Evolutionary conservation across 2,113 vertebrate genomes (phyloP), one percentile per base, ranked within the genome.

Genomic region (Scomber colias): DNA sequence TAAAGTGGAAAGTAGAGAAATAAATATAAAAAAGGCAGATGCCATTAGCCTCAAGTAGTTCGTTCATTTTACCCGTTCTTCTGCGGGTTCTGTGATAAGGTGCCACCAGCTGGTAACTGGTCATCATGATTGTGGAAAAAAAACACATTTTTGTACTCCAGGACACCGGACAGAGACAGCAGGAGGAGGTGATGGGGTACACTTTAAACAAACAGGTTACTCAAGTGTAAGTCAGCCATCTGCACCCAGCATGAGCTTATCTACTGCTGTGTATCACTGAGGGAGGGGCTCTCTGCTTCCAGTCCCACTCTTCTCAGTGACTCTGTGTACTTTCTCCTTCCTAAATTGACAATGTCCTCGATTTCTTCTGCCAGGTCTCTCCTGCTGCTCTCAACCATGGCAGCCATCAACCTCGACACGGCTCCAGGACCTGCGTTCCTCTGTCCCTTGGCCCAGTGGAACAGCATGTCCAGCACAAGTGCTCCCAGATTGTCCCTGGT

Each of bases 321-420:
- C 27, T 96, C 95, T 0, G 79, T 94, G 89, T 98, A 99, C 82
- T 98, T 99, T 83, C 88, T 94, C 68, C 75, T 95, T 62, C 97
- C 98, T 53, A 99, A 92, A 56, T 90, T 92, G 72, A 99, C 86
- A n/a, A 97, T 92, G 63, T 96, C 91, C 61, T 94, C 91, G 0
- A 99, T 92, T 89, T 99, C 97, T 0, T 98, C 97, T 0, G 97
- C 97, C 0, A 99, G 90, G 81, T 99, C 97, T 87, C 68, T 94
- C 86, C 98, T 95, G 57, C 92, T 94, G 0, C 97, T 98, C 53
- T 95, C 93, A 31, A 94, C 93, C 95, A 99, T 93, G 11, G 98
- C 97, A 5, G 62, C 31, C 19, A 96, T 88, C 50, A 99, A 88
- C 73, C 87, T 93, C 21, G 83, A 92, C 83, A 96, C 94, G 0